A percentile compares a stretch with the other conserved stretches of the same genome.
Conservation (phyloP, 2,888 invertebrate genomes). For the Polymixis lichenea region DNA sequence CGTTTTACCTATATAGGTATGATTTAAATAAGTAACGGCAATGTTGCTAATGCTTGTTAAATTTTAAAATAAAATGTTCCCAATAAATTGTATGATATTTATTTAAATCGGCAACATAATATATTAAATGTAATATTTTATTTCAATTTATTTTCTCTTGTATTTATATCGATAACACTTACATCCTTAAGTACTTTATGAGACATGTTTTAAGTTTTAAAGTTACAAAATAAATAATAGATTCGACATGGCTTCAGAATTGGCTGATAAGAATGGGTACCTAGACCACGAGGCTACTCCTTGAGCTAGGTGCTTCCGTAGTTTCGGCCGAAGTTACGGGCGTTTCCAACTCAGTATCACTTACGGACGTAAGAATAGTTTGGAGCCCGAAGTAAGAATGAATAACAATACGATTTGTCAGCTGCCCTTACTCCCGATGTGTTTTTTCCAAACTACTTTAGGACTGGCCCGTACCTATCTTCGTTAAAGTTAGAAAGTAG, state of each 20-base stretch:
- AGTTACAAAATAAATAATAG: constrained; percentile 41
- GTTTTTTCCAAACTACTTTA: no score
- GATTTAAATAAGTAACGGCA: background rate
- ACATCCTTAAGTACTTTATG: constrained; percentile 34
- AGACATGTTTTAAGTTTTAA: constrained; percentile 28
- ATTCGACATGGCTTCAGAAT: constrained; percentile 23
- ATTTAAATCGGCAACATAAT: constrained; percentile 55
- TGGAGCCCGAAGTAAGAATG: no score
- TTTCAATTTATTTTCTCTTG: constrained; percentile 62
- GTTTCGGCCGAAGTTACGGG: no score
- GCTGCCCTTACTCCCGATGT: no score
- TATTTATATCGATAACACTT: constrained; percentile 43
- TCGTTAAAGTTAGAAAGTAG: no score
- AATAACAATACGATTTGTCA: no score
- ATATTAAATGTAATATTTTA: constrained; percentile 42
- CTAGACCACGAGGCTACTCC: no score
- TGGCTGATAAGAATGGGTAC: constrained; percentile 25
- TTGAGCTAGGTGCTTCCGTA: no score
- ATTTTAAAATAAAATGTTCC: constrained; percentile 42
- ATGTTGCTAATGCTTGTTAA: constrained; percentile 28
- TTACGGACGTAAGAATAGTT: no score
- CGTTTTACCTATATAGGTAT: background rate
- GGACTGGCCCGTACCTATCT: no score
- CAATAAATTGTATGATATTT: constrained; percentile 42
- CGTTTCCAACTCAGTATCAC: no score